These are phyloP conservation scores for Pogonognathellus flavescens DNA, from an alignment of 1,140 invertebrate species.

Conservation along the genomic window DNA sequence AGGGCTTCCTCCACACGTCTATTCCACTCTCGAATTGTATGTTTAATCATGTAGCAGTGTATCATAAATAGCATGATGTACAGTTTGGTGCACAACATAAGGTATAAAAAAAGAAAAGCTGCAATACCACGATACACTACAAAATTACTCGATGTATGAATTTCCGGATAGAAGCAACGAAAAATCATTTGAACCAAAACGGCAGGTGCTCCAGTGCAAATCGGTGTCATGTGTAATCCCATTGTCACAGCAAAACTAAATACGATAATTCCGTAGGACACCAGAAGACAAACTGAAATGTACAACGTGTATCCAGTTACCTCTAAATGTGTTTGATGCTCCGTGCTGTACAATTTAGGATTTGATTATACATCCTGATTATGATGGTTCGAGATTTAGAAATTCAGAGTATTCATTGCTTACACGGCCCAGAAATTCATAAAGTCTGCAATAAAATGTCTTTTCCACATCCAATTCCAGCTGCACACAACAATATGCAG, in stretches of 20 bases:
- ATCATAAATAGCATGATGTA: slow-evolving; percentile 51
- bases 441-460: slow-evolving; percentile 50
- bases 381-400: not conserved
- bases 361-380: not conserved
- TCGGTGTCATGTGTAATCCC: not conserved
- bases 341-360: not conserved
- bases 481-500: not conserved
- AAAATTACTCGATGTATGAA: not conserved
- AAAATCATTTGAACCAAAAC: slow-evolving; percentile 6
- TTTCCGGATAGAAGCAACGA: not conserved
- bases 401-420: not conserved
- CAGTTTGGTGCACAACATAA: slow-evolving; percentile 43
- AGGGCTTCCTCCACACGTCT: slow-evolving; percentile 41
- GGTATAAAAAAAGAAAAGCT: slow-evolving; percentile 19
- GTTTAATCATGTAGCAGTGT: slow-evolving; percentile 41
- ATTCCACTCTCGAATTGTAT: slow-evolving; percentile 43
- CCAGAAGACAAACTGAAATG: not conserved
- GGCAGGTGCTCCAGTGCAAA: slow-evolving; percentile 1
- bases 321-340: not conserved
- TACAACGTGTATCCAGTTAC: not conserved
- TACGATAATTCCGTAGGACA: not conserved
- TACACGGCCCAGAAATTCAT: slow-evolving; percentile 50
- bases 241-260: not conserved
- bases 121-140: not conserved
- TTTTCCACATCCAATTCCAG: slow-evolving; percentile 46